Percentiles rank a stretch among this genome's conserved stretches.
phyloP scores from a whole-genome alignment of 2,888 invertebrate genomes.

The Hemistola chrysoprasaria region DNA sequence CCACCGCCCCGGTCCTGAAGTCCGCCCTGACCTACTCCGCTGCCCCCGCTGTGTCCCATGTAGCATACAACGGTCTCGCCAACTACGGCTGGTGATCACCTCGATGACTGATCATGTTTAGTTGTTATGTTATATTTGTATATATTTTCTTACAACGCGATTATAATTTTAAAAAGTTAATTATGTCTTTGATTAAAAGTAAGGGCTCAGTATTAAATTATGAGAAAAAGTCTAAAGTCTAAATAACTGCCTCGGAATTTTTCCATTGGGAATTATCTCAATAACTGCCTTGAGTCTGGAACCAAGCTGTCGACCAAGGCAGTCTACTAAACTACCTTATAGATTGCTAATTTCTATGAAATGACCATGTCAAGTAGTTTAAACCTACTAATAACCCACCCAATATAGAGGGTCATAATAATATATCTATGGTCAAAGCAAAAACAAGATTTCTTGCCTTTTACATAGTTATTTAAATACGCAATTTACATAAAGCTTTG shows the following conservation, averaged over 20 bases:
- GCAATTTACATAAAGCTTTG: slow-evolving; percentile 2
- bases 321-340: no score
- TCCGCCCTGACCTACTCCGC: slow-evolving; percentile 79
- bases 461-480: slow-evolving; percentile 1
- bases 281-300: no score
- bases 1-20: slow-evolving; percentile 55
- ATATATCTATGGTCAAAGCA: slow-evolving; percentile 3
- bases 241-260: no score
- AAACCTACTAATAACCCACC: slow-evolving; percentile 4
- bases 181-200: slow-evolving; percentile 1
- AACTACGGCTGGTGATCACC: slow-evolving; percentile 84
- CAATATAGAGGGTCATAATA: neutral
- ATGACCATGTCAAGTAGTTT: slow-evolving; percentile 1
- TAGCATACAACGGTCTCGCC: slow-evolving; percentile 84
- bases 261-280: no score
- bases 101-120: slow-evolving; percentile 43
- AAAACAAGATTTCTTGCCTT: slow-evolving; percentile 13
- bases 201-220: no score
- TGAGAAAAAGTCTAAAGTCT: no score
- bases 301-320: no score
- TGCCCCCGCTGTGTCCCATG: slow-evolving; percentile 83
- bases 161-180: slow-evolving; percentile 51
- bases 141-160: slow-evolving; percentile 69
- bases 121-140: slow-evolving; percentile 63
- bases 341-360: neutral